Conservation (phyloP, 2,888 invertebrate genomes). For the Eupithecia pulchellata region DNA sequence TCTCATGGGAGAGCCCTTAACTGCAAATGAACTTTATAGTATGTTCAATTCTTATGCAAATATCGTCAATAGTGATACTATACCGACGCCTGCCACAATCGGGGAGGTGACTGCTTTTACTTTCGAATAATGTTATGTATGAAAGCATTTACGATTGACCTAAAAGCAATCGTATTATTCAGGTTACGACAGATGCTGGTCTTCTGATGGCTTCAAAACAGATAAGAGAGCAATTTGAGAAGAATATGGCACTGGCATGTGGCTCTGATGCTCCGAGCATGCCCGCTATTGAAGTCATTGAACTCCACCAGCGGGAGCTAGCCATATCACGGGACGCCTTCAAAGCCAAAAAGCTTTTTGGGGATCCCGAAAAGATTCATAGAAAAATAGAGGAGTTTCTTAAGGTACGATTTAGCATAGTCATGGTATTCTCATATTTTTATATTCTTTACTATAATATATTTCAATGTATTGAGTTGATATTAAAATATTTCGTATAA, state of each 20-base stretch:
- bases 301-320: conserved; percentile 26
- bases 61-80: conserved; percentile 24
- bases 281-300: conserved; percentile 24
- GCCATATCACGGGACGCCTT: conserved; percentile 22
- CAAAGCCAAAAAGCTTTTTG: conserved; percentile 34
- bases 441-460: too few relatives aligned
- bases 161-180: not conserved
- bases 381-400: conserved; percentile 20
- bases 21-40: conserved; percentile 21
- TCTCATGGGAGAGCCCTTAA: conserved; percentile 19
- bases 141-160: not conserved
- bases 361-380: conserved; percentile 19
- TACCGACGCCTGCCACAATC: conserved; percentile 19
- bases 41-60: conserved; percentile 29
- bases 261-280: conserved; percentile 32
- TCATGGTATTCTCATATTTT: not conserved
- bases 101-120: not conserved
- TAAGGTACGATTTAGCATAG: conserved; percentile 13
- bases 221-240: conserved; percentile 34
- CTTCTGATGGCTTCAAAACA: conserved; percentile 30
- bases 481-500: too few relatives aligned
- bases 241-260: conserved; percentile 32
- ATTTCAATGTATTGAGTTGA: not conserved
- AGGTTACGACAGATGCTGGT: conserved; percentile 35
- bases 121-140: not conserved